Conservation (phyloP, 1,140 invertebrate genomes). For the Potamilus streckersoni region DNA sequence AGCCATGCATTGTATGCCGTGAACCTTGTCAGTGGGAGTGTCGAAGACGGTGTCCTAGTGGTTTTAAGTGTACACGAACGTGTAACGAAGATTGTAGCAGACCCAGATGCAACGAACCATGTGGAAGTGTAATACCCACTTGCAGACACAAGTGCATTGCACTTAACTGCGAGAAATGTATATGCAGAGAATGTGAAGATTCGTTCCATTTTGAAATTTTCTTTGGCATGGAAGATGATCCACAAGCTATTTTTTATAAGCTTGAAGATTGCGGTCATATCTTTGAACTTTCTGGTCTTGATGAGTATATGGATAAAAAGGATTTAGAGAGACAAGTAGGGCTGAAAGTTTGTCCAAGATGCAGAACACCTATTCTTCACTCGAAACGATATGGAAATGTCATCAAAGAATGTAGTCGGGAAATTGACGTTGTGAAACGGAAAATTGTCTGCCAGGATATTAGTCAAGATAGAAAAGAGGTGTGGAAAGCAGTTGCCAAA, state of each 20-base stretch:
- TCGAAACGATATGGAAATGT: conserved; percentile 12
- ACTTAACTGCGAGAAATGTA: conserved; percentile 75
- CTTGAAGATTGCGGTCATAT: conserved; percentile 36
- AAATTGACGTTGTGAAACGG: too few species aligned
- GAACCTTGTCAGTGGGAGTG: conserved; percentile 69
- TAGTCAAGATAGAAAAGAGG: too few species aligned
- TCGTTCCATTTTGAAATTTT: conserved; percentile 71
- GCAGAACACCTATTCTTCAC: conserved; percentile 5
- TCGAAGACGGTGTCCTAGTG: conserved; percentile 63
- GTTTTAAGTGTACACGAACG: conserved; percentile 71
- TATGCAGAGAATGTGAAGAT: conserved; percentile 41
- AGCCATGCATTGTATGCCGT: conserved; percentile 72
- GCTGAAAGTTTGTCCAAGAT: conserved; percentile 4
- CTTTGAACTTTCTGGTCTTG: conserved; percentile 31
- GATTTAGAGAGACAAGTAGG: not conserved
- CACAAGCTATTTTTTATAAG: conserved; percentile 25
- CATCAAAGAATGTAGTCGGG: not conserved
- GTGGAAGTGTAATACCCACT: conserved; percentile 32
- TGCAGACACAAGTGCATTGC: conserved; percentile 76
- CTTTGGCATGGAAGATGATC: conserved; percentile 57
- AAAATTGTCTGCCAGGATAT: too few species aligned
- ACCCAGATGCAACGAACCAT: conserved; percentile 66
- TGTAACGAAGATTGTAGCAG: conserved; percentile 74
- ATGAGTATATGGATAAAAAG: conserved; percentile 66
- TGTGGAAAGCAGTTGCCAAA: too few species aligned